Conservation (phyloP, 1,140 invertebrate species). For the Centruroides sculpturatus region DNA sequence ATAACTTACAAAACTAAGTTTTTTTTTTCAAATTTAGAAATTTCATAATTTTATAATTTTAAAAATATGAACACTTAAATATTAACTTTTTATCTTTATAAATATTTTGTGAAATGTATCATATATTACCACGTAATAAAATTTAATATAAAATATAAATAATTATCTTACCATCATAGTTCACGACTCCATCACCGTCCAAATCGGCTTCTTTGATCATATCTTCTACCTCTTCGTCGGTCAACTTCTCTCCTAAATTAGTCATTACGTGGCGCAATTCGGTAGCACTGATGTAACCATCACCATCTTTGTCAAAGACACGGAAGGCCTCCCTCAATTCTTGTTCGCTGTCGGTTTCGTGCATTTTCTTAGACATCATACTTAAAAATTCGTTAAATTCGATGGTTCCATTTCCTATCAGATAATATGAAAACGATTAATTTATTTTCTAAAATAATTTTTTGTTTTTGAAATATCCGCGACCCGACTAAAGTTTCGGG, state of each 20-base stretch:
- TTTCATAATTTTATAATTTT: too few relatives aligned
- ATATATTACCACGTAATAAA: too few relatives aligned
- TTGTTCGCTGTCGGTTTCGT: slow-evolving; percentile 61
- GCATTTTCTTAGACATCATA: slow-evolving; percentile 91
- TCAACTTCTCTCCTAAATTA: slow-evolving; percentile 77
- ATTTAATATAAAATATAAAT: too few relatives aligned
- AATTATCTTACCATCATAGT: slow-evolving; percentile 28
- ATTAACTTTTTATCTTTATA: too few relatives aligned
- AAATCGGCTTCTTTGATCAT: slow-evolving; percentile 87
- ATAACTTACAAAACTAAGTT: too few relatives aligned
- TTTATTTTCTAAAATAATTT: too few relatives aligned
- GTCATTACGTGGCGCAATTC: slow-evolving; percentile 89
- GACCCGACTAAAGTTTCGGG: too few relatives aligned
- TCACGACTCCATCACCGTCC: slow-evolving; percentile 58
- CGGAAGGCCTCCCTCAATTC: slow-evolving; percentile 75
- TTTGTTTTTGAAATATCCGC: too few relatives aligned
- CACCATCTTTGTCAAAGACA: slow-evolving; percentile 84
- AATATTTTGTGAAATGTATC: too few relatives aligned
- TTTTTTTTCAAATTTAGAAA: too few relatives aligned
- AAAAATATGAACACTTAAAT: too few relatives aligned
- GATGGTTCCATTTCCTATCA: slow-evolving; percentile 63
- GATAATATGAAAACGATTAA: too few relatives aligned
- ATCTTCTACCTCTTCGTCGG: slow-evolving; percentile 78
- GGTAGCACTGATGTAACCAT: slow-evolving; percentile 73
- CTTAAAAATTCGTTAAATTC: slow-evolving; percentile 85